Percentiles rank a stretch among this genome's conserved stretches.
These are phyloP conservation scores for Microctonus brassicae DNA, from an alignment of 2,888 invertebrate species.

Conservation along the genomic window DNA sequence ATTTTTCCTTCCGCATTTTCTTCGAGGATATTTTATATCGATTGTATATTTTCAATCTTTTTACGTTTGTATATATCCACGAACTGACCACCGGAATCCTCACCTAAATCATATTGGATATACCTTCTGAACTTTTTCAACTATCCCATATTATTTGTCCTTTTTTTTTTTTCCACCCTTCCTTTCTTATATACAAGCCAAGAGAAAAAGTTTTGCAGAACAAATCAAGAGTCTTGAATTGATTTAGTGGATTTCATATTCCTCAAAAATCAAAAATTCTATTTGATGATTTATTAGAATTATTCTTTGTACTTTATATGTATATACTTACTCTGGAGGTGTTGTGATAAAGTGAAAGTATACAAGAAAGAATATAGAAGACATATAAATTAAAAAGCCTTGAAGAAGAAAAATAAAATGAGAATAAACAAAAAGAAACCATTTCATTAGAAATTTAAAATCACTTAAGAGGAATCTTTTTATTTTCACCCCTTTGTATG, in stretches of 20 bases:
- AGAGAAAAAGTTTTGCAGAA: conserved; percentile 10
- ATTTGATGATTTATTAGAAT: not conserved
- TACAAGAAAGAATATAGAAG: not conserved
- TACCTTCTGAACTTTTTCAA: conserved; percentile 24
- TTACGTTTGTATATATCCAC: conserved; percentile 11
- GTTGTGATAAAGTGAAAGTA: not conserved
- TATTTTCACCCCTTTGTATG: not conserved
- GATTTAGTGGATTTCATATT: conserved; percentile 24
- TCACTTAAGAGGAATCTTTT: not conserved
- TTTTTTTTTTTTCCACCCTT: not conserved
- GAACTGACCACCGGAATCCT: conserved; percentile 31
- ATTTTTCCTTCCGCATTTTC: conserved; percentile 1
- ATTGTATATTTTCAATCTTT: conserved; percentile 25
- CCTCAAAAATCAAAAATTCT: conserved; percentile 14
- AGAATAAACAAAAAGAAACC: not conserved
- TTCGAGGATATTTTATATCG: conserved; percentile 16
- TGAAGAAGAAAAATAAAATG: not conserved
- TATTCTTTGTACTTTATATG: not conserved
- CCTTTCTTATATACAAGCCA: not conserved
- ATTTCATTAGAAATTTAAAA: not conserved
- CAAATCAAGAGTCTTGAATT: conserved; percentile 5
- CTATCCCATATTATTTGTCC: conserved; percentile 11
- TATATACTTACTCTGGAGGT: too few relatives aligned
- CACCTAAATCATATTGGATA: conserved; percentile 34
- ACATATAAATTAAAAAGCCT: too few relatives aligned